Evolutionary conservation across 2,888 invertebrate species (phyloP).

Genomic region (Hemaris fuciformis): DNA sequence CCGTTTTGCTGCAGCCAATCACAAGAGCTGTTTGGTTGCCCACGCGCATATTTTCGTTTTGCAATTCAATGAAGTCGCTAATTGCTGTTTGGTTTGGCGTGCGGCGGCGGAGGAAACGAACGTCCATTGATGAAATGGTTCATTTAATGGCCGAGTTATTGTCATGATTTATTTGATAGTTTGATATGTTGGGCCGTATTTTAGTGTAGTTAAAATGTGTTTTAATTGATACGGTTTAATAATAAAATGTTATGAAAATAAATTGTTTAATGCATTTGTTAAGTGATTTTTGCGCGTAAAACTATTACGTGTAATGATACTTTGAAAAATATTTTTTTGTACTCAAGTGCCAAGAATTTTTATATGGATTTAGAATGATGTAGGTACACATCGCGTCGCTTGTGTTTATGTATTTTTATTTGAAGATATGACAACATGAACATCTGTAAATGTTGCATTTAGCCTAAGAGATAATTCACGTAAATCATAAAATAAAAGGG

Average conservation of each 20-base stretch:
- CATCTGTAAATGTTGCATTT: no score
- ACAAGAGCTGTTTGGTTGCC: conserved; percentile 41
- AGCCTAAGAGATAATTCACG: no score
- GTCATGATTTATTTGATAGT: conserved; percentile 7
- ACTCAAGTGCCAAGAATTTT: not conserved
- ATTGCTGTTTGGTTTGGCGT: conserved; percentile 65
- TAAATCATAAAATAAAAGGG: no score
- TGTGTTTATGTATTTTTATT: not conserved
- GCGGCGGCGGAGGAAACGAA: conserved; percentile 24
- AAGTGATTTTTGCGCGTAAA: not conserved
- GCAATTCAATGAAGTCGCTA: conserved; percentile 67
- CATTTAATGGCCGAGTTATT: conserved; percentile 28
- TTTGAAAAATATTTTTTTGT: not conserved
- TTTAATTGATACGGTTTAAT: not conserved
- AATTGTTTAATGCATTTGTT: not conserved
- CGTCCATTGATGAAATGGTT: conserved; percentile 41
- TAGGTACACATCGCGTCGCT: not conserved
- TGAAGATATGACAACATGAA: no score
- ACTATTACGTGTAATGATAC: conserved; percentile 3
- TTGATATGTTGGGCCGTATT: not conserved
- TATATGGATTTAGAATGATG: not conserved
- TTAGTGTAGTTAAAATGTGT: conserved; percentile 3
- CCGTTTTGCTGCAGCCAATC: conserved; percentile 55
- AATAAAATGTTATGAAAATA: not conserved
- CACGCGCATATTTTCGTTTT: conserved; percentile 68